These are phyloP conservation scores for Darevskia nairensis DNA, from an alignment of 2,797 vertebrate species.

Conservation along the genomic window DNA sequence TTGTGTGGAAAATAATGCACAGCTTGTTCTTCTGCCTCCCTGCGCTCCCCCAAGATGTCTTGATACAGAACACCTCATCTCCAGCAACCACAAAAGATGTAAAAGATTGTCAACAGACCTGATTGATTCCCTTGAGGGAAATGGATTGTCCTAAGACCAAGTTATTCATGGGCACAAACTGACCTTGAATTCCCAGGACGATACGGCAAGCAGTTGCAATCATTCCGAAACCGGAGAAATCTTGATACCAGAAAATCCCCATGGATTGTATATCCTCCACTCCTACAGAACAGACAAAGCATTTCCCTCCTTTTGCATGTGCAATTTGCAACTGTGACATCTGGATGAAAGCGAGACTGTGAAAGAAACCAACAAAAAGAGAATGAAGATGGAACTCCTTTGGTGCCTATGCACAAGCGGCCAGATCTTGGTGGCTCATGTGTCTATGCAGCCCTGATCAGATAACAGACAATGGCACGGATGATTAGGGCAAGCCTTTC, in stretches of 20 bases:
- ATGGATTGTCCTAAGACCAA: conserved; percentile 19
- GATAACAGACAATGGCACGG: conserved; percentile 50
- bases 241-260: conserved; percentile 10
- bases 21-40: background rate
- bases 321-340: background rate
- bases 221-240: background rate
- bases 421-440: background rate
- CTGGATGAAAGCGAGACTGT: background rate
- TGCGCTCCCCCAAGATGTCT: background rate
- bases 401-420: conserved; percentile 5
- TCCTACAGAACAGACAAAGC: fast-evolving
- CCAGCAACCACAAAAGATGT: background rate
- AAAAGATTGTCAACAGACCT: fast-evolving
- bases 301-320: conserved; percentile 4
- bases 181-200: background rate
- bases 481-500: conserved; percentile 35
- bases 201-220: fast-evolving
- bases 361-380: fast-evolving
- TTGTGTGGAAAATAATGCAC: background rate
- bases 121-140: background rate
- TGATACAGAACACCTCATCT: background rate
- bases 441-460: background rate
- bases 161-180: fast-evolving
- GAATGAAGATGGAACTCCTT: conserved; percentile 1
- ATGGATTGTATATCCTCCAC: fast-evolving